Base-by-base conservation (phyloP, 2,797 vertebrate genomes). In the Channa striata region DNA sequence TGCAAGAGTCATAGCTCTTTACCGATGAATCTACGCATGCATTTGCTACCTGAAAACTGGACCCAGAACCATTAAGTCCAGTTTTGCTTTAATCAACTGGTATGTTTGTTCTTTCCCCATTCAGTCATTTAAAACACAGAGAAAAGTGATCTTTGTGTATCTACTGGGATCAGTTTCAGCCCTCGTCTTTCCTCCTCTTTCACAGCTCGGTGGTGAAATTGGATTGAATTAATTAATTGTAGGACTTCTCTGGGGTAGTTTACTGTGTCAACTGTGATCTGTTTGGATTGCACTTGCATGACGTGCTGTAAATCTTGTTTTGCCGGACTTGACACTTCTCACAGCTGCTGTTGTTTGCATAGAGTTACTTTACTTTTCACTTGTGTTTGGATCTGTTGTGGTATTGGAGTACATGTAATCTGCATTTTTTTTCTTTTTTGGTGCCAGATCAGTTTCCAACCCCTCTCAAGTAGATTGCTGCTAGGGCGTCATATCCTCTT, bases 401-500 rank as follows among this genome's bases (percentile, higher is more conserved):
- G 80, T 83, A 81, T 88, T 85, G 72, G 80, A 84, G 75, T 79
- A 83, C 87, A 83, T 72, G 68, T 83, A 89, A 86, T 92, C 84
- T 90, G 70, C 88, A 81, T 87, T 68, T 83, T 79, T 64, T 40
- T 87, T 67, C 60, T 39, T 68, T 80, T 80, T 65, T 89, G 78
- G 63, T 81, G 71, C 69, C 73, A 74, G 89, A 88, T 93, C 91
- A 86, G 88, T 89, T 93, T 91, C 82, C 86, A 81, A 58, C 12
- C 66, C 82, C 80, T 89, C 83, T 91, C 63, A 90, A 87, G 80
- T 90, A 83, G 67, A 92, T 88, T 90, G 59, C 82, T 59, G 69
- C 73, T 9, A 67, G 81, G 77, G 78, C 71, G 11, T 88, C 86
- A 86, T 83, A 89, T 92, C 84, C 85, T 89, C 86, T 92, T 92